Evolutionary conservation across 2,888 invertebrate species (phyloP).

Genomic region (Dyspetes luteomarginatus): DNA sequence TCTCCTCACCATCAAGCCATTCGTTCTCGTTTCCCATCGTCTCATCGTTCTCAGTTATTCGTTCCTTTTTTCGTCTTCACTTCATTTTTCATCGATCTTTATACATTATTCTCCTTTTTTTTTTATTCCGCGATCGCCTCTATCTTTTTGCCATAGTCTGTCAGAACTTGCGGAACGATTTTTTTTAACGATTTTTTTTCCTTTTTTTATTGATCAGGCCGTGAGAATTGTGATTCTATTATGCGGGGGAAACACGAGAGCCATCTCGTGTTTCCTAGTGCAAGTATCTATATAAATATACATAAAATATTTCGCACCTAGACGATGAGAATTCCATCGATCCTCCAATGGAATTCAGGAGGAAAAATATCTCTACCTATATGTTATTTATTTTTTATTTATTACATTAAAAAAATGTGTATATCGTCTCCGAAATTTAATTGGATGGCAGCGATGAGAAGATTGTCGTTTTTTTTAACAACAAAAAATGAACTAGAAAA

Average conservation of each 20-base stretch:
- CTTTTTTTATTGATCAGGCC: constrained; percentile 28
- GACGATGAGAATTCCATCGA: too few species aligned
- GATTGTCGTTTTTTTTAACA: too few species aligned
- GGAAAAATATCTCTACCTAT: too few species aligned
- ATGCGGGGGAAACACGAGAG: neutral
- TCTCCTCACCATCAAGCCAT: neutral
- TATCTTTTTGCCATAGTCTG: constrained; percentile 49
- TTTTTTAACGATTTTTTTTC: constrained; percentile 43
- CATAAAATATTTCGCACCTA: too few species aligned
- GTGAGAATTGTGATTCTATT: constrained; percentile 52
- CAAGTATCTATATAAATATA: too few species aligned
- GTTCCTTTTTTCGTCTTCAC: constrained; percentile 3
- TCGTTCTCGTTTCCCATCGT: constrained; percentile 51
- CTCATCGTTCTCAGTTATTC: constrained; percentile 38
- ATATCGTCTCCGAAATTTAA: too few species aligned
- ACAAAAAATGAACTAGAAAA: too few species aligned
- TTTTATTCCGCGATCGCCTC: constrained; percentile 43
- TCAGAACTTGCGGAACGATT: constrained; percentile 53
- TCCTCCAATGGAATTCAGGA: too few species aligned
- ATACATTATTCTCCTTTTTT: constrained; percentile 32
- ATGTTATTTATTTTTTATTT: too few species aligned
- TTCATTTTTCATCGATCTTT: constrained; percentile 27
- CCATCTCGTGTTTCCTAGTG: too few species aligned
- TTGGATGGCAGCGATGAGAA: too few species aligned
- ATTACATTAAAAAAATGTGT: too few species aligned